Percentiles rank a stretch among this genome's conserved stretches.
Evolutionary conservation across 2,797 vertebrate genomes (phyloP).

Genomic region (Clarias pachynema): DNA sequence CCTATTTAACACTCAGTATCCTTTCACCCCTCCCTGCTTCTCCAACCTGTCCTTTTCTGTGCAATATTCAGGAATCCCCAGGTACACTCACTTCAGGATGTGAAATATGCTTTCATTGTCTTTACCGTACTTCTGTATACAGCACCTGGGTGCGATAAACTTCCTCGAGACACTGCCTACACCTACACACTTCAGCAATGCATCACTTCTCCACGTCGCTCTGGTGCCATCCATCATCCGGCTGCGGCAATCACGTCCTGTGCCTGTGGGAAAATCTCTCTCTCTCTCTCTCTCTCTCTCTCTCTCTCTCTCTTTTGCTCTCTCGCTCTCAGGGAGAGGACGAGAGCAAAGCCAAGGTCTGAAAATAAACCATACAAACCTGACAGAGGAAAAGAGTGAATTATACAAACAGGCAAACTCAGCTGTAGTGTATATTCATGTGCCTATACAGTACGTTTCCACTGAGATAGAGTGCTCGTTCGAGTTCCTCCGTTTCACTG

Average conservation of each 20-base stretch:
- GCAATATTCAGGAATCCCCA: constrained; percentile 21
- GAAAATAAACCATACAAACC: constrained; percentile 11
- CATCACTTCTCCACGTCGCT: constrained; percentile 50
- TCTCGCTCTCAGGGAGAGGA: not conserved
- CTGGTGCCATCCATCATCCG: constrained; percentile 55
- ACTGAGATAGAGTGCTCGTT: not conserved
- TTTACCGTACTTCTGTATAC: constrained; percentile 40
- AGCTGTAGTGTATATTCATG: not conserved
- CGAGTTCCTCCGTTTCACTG: not conserved
- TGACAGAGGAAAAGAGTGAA: constrained; percentile 19
- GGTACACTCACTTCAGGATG: not conserved
- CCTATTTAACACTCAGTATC: not conserved
- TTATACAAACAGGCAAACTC: constrained; percentile 26
- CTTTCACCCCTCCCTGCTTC: not conserved
- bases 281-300: not conserved
- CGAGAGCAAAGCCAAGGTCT: not conserved
- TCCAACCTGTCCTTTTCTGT: not conserved
- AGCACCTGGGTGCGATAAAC: constrained; percentile 44
- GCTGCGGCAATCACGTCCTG: constrained; percentile 50
- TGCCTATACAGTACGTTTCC: not conserved
- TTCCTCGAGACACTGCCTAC: constrained; percentile 31
- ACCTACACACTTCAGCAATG: constrained; percentile 47
- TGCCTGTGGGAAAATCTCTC: constrained; percentile 28
- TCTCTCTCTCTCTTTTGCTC: not conserved
- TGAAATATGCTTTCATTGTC: constrained; percentile 36